phyloP scores from a whole-genome alignment of 2,888 invertebrate genomes.

The Stenodema calcarata region DNA sequence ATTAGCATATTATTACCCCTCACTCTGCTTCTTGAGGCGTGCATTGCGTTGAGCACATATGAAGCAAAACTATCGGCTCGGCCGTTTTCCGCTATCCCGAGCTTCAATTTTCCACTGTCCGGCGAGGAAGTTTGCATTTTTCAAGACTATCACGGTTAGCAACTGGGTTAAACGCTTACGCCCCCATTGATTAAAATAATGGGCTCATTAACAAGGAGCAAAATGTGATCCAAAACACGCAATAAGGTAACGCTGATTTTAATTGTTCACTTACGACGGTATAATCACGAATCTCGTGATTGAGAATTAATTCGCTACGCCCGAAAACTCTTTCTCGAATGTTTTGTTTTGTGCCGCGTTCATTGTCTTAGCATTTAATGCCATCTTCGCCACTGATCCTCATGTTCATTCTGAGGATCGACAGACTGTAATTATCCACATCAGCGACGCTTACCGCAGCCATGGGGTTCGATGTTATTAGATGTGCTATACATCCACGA shows the following conservation, averaged over 20 bases:
- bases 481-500: background rate
- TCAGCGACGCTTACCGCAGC: too few species aligned
- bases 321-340: background rate
- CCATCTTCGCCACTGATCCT: too few species aligned
- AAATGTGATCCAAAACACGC: background rate
- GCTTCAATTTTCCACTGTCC: background rate
- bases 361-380: background rate
- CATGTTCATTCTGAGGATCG: too few species aligned
- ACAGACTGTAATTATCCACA: too few species aligned
- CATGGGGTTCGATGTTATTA: background rate
- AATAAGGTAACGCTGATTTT: background rate
- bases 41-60: background rate
- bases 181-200: background rate
- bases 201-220: background rate
- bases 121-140: background rate
- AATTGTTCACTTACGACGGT: background rate
- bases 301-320: background rate
- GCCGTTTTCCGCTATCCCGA: background rate
- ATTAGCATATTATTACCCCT: background rate
- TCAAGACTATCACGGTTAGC: background rate
- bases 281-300: background rate
- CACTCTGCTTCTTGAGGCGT: background rate
- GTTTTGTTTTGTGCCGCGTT: background rate
- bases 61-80: background rate
- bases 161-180: background rate